These are phyloP conservation scores for Tipula helvola DNA, from an alignment of 2,888 invertebrate genomes.

Conservation along the genomic window DNA sequence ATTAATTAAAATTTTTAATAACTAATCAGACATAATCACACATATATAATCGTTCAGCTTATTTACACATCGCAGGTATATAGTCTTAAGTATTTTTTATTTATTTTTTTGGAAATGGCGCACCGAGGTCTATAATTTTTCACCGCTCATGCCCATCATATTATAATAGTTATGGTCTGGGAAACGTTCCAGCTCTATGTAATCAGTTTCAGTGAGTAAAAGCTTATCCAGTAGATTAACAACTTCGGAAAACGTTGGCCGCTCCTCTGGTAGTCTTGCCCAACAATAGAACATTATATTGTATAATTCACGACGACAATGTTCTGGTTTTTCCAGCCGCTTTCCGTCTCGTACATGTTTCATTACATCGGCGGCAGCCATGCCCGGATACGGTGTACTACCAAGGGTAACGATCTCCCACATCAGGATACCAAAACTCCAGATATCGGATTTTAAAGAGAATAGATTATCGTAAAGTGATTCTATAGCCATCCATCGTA, in stretches of 20 bases:
- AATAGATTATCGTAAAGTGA: conserved; percentile 89
- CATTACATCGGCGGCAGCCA: conserved; percentile 86
- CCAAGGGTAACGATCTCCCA: conserved; percentile 96
- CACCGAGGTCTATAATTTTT: conserved; percentile 45
- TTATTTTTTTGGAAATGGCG: background rate
- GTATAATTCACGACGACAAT: conserved; percentile 83
- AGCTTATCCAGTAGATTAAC: conserved; percentile 69
- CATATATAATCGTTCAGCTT: background rate
- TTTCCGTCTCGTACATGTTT: conserved; percentile 80
- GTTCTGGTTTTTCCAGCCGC: conserved; percentile 83
- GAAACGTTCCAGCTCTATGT: conserved; percentile 82
- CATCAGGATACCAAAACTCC: conserved; percentile 89
- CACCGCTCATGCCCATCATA: conserved; percentile 71
- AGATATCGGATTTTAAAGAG: conserved; percentile 86
- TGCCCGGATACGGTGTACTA: conserved; percentile 88
- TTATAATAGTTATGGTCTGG: conserved; percentile 89
- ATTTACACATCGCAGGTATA: background rate
- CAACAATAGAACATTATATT: conserved; percentile 95
- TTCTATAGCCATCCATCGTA: conserved; percentile 94
- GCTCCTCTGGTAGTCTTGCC: conserved; percentile 70
- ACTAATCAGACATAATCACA: background rate
- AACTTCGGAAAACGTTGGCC: conserved; percentile 77
- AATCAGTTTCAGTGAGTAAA: conserved; percentile 81
- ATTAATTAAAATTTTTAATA: background rate
- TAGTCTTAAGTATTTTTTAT: background rate